Evolutionary conservation across 2,888 invertebrate genomes (phyloP).

Genomic region (Endomychus coccineus): DNA sequence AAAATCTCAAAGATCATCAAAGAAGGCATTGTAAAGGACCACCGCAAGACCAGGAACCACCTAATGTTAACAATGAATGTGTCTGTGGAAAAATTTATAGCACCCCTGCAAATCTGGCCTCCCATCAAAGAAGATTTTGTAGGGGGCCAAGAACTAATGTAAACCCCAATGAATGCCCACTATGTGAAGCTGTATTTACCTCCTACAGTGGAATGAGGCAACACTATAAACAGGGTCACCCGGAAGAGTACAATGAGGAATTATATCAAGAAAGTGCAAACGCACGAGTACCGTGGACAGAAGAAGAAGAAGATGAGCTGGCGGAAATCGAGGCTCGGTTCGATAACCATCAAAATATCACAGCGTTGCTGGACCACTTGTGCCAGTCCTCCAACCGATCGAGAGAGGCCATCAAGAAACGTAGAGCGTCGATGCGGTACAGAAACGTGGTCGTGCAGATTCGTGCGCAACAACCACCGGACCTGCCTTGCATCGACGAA

Average conservation of each 20-base stretch:
- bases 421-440: background rate
- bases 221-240: background rate
- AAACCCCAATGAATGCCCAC: background rate
- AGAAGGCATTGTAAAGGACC: background rate
- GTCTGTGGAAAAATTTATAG: background rate
- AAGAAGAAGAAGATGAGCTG: background rate
- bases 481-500: background rate
- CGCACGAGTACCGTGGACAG: background rate
- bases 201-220: background rate
- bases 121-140: background rate
- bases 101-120: background rate
- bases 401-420: background rate
- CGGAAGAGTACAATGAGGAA: background rate
- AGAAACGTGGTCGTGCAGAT: background rate
- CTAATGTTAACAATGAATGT: background rate
- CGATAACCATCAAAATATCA: background rate
- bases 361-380: constrained; percentile 1
- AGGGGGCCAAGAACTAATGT: background rate
- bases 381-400: background rate
- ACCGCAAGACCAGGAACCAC: background rate
- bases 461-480: background rate
- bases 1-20: constrained; percentile 2
- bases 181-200: background rate
- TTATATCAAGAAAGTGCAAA: background rate
- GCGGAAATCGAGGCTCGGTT: background rate